Evolutionary conservation across 1,140 invertebrate genomes (phyloP), one percentile per base, ranked within the genome.

Genomic region (Brachionus asplanchnoidis): DNA sequence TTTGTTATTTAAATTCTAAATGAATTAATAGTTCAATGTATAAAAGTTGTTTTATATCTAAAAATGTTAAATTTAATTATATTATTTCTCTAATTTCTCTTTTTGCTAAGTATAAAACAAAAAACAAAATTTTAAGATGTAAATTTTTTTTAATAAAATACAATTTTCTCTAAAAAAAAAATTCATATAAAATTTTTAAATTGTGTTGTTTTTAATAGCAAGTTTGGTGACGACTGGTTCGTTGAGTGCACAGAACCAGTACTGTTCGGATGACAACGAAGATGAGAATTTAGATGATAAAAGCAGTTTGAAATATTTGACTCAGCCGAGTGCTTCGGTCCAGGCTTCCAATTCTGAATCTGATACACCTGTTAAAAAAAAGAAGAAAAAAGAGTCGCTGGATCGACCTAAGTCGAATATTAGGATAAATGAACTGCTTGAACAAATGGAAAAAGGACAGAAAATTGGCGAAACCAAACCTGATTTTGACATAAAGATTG

Each of bases 381-480:
- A 36, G 42, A 77, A 77, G 12, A 77, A 36, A 77, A 77, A 77
- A 8, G 40, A 77, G 9, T 36, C 42, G 12, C 11, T 77, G 11
- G 73, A 77, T 14, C 6, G 20, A 6, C 20, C 32, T 12, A 82
- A 82, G 26, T 65, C 50, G 23, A 82, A 68, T 9, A 23, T 65
- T 11, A 82, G 60, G 65, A 82, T 82, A 44, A 82, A 82, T 17
- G 79, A 82, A 12, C 17, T 82, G 17, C 28, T 82, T 2, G 79
- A 65, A 26, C 78, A 82, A 60, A 65, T 82, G 36, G 20, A 65
- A 77, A 77, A 77, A 77, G 42, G 53, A 60, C 73, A 77, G 28
- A 23, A 77, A 77, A 20, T 36, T 17, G 46, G 20, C n/a, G 40
- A 75, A n/a, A 11, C 36, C 0, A 73, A 73, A n/a, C 28, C 44